A percentile compares a stretch with the other conserved stretches of the same genome.
Evolutionary conservation across 2,888 invertebrate species (phyloP).

Genomic region (Drosophila paucipuncta): DNA sequence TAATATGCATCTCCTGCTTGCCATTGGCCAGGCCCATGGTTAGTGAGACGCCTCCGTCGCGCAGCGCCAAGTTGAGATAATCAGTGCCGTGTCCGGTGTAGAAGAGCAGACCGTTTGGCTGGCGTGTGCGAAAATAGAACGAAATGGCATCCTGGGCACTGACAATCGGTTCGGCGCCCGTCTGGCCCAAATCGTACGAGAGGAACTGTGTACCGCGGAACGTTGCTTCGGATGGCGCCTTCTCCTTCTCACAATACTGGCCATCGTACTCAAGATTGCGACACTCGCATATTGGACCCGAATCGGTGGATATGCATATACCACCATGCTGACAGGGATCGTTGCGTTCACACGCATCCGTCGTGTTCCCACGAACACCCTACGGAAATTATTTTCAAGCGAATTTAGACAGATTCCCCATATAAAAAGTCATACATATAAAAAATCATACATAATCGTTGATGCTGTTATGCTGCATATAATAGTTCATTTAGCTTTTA

Average conservation of each 20-base stretch:
- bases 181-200: conserved; percentile 94
- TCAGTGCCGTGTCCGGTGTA: conserved; percentile 97
- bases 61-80: conserved; percentile 94
- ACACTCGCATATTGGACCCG: conserved; percentile 98
- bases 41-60: conserved; percentile 94
- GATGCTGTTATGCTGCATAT: neutral
- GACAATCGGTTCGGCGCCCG: conserved; percentile 94
- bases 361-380: conserved; percentile 87
- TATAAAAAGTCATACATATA: too few relatives aligned
- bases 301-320: conserved; percentile 97
- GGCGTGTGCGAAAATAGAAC: conserved; percentile 96
- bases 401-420: neutral
- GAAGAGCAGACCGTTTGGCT: conserved; percentile 95
- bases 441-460: neutral
- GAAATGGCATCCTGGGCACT: conserved; percentile 96
- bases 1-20: conserved; percentile 95
- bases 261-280: conserved; percentile 97
- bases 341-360: conserved; percentile 93
- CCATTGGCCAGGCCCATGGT: conserved; percentile 96
- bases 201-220: conserved; percentile 96
- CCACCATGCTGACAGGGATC: conserved; percentile 98
- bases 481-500: neutral
- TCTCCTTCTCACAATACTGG: conserved; percentile 97
- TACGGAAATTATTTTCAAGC: conserved; percentile 12
- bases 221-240: conserved; percentile 96